Percentiles rank a stretch among this genome's conserved stretches.
phyloP scores from a whole-genome alignment of 1,140 invertebrate genomes.

The Coptotermes formosanus region DNA sequence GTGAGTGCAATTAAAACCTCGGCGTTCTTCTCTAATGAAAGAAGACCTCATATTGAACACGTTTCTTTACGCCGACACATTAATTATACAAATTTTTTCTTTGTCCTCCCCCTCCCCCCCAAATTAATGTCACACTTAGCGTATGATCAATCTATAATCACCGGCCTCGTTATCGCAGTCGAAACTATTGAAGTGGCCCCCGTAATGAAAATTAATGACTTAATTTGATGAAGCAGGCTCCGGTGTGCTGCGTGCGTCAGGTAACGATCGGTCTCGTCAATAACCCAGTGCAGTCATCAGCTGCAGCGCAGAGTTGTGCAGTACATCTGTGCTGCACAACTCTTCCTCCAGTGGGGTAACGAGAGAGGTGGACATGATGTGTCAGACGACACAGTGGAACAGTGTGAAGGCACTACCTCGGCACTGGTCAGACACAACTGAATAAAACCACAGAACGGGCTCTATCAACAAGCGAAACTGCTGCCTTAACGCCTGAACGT shows the following conservation, averaged over 20 bases:
- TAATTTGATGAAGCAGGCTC: neutral
- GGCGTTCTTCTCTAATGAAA: neutral
- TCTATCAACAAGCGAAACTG: too few relatives aligned
- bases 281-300: neutral
- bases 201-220: slow-evolving; percentile 14
- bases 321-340: neutral
- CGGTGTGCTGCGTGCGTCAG: neutral
- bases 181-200: neutral
- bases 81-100: too few relatives aligned
- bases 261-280: neutral
- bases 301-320: neutral
- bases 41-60: neutral
- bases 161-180: neutral
- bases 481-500: too few relatives aligned
- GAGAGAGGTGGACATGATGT: too few relatives aligned
- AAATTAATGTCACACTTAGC: too few relatives aligned
- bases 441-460: too few relatives aligned
- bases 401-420: too few relatives aligned
- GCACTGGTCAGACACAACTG: too few relatives aligned
- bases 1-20: neutral
- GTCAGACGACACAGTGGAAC: too few relatives aligned
- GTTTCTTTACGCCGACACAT: neutral
- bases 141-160: neutral
- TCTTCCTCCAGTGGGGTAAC: too few relatives aligned
- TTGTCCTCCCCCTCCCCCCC: too few relatives aligned